Evolutionary conservation across 2,888 invertebrate species (phyloP), one percentile per base, ranked within the genome.

Genomic region (Chorisops tibialis): DNA sequence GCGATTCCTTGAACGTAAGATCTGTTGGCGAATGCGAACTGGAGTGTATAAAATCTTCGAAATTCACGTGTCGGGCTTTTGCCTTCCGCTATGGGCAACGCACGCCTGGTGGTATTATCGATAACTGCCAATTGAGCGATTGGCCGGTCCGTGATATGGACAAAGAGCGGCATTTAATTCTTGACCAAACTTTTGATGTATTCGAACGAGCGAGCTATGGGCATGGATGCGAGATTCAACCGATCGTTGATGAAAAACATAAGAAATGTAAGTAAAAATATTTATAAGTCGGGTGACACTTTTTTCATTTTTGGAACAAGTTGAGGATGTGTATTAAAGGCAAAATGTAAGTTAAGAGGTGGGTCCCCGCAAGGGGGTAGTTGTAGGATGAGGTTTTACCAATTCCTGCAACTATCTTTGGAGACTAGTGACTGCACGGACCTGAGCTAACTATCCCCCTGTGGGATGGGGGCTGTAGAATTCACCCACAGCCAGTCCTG

Each of bases 151-250:
- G 81, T 18, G 88, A 89, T 47, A 81, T 91, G 62, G 82, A 86
- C 70, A 82, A 83, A 45, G 75, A 77, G 39, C 74, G 77, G 1
- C 82, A 85, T 72, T 79, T 85, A 21, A 79, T 85, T 43, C 78
- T 83, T 4, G 87, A 86, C 65, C 77, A 81, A 1, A 84, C 85
- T 0, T 89, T 88, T 61, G 91, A 91, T 74, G 77, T 92, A 21
- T 92, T 91, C 68, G 87, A 91, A 64, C 79, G 91, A 45, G 91
- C 89, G 0, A 91, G 90, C 73, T 91, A 87, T 69, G 91, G 91
- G 0, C 83, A 89, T 58, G 91, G 91, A 1, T 91, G 91, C 69
- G 91, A 91, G 73, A 85, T 88, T 0, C 86, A 87, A 62, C 81
- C 83, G 43, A 77, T 78, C 14, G 72, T 76, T 7, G 78, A 78